These are phyloP conservation scores for Drosophila cracens DNA, from an alignment of 2,888 invertebrate genomes.

Conservation along the genomic window DNA sequence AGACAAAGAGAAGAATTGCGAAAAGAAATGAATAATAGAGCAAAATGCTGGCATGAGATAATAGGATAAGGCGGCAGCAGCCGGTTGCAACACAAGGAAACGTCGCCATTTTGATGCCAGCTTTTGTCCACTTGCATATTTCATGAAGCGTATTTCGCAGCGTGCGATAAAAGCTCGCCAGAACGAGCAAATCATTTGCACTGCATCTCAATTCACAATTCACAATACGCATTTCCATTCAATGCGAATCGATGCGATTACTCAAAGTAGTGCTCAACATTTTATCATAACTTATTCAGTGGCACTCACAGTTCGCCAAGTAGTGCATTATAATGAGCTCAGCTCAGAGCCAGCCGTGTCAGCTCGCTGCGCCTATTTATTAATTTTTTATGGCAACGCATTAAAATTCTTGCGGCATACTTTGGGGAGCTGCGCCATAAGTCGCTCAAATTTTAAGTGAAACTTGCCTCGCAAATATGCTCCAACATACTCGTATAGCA, in stretches of 20 bases:
- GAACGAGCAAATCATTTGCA: constrained; percentile 33
- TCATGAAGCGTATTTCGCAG: constrained; percentile 53
- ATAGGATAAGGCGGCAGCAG: constrained; percentile 59
- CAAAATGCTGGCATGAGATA: constrained; percentile 51
- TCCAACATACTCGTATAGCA: constrained; percentile 19
- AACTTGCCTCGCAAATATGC: constrained; percentile 15
- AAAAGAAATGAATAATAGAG: constrained; percentile 37
- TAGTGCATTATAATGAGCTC: constrained; percentile 36
- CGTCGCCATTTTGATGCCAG: constrained; percentile 67
- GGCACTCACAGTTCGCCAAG: constrained; percentile 24
- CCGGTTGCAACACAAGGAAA: constrained; percentile 61
- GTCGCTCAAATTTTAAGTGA: constrained; percentile 21
- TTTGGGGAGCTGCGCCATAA: constrained; percentile 27
- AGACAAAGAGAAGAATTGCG: constrained; percentile 10
- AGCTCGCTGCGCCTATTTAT: constrained; percentile 41
- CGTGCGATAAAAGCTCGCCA: constrained; percentile 15
- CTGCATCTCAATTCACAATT: constrained; percentile 40
- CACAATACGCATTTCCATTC: constrained; percentile 16
- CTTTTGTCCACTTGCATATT: constrained; percentile 70
- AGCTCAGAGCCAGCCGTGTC: not conserved
- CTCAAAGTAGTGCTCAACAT: constrained; percentile 27
- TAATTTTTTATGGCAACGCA: constrained; percentile 47
- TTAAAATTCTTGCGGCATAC: constrained; percentile 29
- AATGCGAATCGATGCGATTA: constrained; percentile 21
- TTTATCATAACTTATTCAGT: constrained; percentile 52